A percentile compares a stretch with the other conserved stretches of the same genome.
phyloP scores from a whole-genome alignment of 64 coral and sea anemone species.

The Platygyra sinensis region DNA sequence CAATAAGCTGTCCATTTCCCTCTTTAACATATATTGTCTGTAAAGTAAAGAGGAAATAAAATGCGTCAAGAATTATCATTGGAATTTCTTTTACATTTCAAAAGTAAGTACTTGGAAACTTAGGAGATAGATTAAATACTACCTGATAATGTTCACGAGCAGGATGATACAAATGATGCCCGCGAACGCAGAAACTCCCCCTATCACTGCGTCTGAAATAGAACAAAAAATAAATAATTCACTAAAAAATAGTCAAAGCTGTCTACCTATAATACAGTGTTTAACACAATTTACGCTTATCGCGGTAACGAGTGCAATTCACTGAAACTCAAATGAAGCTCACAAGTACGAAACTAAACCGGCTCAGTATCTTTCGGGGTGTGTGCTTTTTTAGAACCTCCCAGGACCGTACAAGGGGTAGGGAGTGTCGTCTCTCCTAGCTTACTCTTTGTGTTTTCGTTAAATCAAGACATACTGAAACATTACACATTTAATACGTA shows the following conservation, averaged over 20 bases:
- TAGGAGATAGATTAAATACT: background rate
- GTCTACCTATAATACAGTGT: background rate
- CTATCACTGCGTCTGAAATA: background rate
- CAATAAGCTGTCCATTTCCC: constrained; percentile 68
- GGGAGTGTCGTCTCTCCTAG: too few species aligned
- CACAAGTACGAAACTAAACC: too few species aligned
- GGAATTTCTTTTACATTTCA: background rate
- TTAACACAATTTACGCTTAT: too few species aligned
- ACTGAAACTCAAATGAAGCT: too few species aligned
- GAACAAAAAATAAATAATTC: background rate
- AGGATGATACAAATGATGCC: background rate
- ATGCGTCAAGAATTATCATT: background rate
- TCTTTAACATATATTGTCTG: constrained; percentile 85
- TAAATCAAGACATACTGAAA: too few species aligned
- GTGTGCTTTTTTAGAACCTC: too few species aligned
- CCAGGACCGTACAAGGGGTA: too few species aligned
- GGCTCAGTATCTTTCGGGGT: too few species aligned
- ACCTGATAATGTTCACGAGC: constrained; percentile 4
- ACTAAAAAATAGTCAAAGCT: background rate
- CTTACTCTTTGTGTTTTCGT: too few species aligned
- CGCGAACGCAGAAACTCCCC: background rate
- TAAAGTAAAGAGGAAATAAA: background rate
- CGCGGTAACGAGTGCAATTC: too few species aligned
- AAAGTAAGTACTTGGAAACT: background rate
- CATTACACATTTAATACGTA: too few species aligned